Evolutionary conservation across 1,140 invertebrate genomes (phyloP).

Genomic region (Tetramorium parvispinum): DNA sequence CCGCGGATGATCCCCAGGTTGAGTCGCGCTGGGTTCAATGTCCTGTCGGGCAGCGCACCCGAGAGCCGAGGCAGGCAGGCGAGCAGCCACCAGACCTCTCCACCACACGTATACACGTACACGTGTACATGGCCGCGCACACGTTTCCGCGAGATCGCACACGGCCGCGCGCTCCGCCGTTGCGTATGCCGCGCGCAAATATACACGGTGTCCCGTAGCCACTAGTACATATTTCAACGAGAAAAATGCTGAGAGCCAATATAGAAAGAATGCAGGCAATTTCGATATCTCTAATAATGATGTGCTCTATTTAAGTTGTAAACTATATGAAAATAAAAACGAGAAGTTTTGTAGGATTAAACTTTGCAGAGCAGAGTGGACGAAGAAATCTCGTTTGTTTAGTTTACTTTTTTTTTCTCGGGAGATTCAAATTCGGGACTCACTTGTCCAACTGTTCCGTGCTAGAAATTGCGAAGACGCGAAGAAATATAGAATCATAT

Average conservation of each 20-base stretch:
- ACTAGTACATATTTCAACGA: not conserved
- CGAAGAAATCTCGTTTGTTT: not conserved
- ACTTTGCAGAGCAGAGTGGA: not conserved
- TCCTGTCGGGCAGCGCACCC: slow-evolving; percentile 85
- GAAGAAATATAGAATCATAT: not conserved
- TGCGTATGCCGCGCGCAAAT: slow-evolving; percentile 20
- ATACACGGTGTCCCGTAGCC: slow-evolving; percentile 21
- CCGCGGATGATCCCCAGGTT: slow-evolving; percentile 85
- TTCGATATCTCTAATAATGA: not conserved
- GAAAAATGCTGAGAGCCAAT: not conserved
- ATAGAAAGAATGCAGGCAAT: not conserved
- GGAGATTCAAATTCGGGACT: not conserved
- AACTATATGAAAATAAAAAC: not conserved
- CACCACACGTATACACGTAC: slow-evolving; percentile 55
- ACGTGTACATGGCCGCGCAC: slow-evolving; percentile 62
- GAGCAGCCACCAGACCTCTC: slow-evolving; percentile 73
- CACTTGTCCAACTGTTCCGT: not conserved
- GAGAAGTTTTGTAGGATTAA: not conserved
- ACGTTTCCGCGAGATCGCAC: slow-evolving; percentile 63
- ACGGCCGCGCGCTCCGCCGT: slow-evolving; percentile 50
- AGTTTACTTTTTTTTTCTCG: not conserved
- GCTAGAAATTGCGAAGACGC: not conserved
- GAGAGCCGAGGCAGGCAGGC: slow-evolving; percentile 75
- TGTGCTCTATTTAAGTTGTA: not conserved
- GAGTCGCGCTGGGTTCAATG: slow-evolving; percentile 85